A percentile compares a stretch with the other conserved stretches of the same genome.
Conservation (phyloP, 2,888 invertebrate genomes). For the Cheilosia grossa region DNA sequence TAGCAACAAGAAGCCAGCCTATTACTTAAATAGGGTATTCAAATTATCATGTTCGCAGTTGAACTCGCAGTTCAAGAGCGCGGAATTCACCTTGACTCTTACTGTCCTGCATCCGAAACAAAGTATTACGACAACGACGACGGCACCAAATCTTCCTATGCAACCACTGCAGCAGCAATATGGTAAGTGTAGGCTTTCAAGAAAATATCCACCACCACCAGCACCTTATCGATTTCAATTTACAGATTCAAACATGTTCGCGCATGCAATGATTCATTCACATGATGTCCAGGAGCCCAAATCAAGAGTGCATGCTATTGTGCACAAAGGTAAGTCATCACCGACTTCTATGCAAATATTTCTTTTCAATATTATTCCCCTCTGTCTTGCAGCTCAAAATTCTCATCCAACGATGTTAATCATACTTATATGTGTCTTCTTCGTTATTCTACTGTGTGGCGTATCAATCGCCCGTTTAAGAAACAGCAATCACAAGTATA, state of each 20-base stretch:
- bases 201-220: neutral
- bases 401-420: slow-evolving; percentile 83
- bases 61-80: slow-evolving; percentile 96
- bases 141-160: slow-evolving; percentile 85
- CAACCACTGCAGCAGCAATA: slow-evolving; percentile 72
- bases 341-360: neutral
- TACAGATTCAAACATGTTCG: slow-evolving; percentile 83
- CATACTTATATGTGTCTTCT: slow-evolving; percentile 82
- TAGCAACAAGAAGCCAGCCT: slow-evolving; percentile 97
- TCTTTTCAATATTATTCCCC: neutral
- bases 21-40: slow-evolving; percentile 97
- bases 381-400: slow-evolving; percentile 78
- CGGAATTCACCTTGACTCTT: slow-evolving; percentile 96
- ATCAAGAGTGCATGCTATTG: slow-evolving; percentile 80
- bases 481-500: slow-evolving; percentile 80
- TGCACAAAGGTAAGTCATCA: slow-evolving; percentile 79
- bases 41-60: slow-evolving; percentile 97
- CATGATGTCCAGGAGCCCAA: slow-evolving; percentile 82
- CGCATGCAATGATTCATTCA: slow-evolving; percentile 82
- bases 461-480: slow-evolving; percentile 82
- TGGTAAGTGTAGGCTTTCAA: slow-evolving; percentile 41
- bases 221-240: slow-evolving; percentile 28
- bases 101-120: slow-evolving; percentile 93
- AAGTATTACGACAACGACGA: slow-evolving; percentile 85
- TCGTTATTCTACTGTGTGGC: slow-evolving; percentile 81